A percentile compares a stretch with the other conserved stretches of the same genome.
phyloP scores from a whole-genome alignment of 2,113 vertebrate genomes.

The Thryonomys swinderianus region DNA sequence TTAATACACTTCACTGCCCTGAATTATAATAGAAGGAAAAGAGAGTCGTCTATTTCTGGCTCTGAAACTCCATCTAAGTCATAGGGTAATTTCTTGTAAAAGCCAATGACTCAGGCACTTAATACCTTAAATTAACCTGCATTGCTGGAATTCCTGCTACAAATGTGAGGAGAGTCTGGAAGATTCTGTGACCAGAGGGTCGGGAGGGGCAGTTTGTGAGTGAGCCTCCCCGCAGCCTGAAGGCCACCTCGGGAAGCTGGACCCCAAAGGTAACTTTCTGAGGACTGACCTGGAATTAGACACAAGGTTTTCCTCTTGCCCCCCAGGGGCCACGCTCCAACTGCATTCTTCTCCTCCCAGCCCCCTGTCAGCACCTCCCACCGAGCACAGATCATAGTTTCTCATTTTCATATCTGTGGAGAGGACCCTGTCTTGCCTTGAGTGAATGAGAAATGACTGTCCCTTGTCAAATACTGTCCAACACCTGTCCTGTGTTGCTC shows the following conservation, averaged over 20 bases:
- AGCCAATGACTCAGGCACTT: background rate
- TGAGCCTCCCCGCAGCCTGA: background rate
- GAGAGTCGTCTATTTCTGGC: background rate
- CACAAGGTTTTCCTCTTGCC: background rate
- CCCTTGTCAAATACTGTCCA: background rate
- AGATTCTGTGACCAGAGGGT: background rate
- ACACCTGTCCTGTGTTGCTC: background rate
- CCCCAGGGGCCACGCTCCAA: rapidly evolving
- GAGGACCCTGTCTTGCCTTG: background rate
- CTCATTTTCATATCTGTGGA: background rate
- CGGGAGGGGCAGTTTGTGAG: background rate
- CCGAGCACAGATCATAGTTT: background rate
- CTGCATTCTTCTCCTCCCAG: background rate
- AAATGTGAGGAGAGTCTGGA: background rate
- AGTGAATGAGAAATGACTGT: background rate
- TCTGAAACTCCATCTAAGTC: background rate
- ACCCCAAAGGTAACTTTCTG: background rate
- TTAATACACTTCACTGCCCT: background rate
- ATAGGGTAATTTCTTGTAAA: background rate
- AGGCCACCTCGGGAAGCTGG: background rate
- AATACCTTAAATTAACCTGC: background rate
- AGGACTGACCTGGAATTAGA: background rate
- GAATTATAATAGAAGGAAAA: background rate
- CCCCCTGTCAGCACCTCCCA: background rate
- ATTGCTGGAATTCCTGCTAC: background rate